Evolutionary conservation across 2,888 invertebrate species (phyloP).

Genomic region (Pollenia angustigena): DNA sequence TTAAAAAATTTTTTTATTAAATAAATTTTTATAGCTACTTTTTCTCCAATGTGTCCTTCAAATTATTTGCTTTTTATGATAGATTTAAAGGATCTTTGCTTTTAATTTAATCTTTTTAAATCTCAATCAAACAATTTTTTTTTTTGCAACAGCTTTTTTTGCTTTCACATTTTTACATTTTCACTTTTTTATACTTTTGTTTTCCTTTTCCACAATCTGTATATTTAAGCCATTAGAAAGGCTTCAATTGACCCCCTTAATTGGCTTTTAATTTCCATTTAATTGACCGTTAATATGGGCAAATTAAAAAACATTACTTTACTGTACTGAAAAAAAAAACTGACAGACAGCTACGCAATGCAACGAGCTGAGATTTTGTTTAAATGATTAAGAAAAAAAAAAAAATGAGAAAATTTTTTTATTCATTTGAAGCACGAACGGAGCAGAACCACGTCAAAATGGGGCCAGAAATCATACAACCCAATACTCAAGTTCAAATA

Average conservation of each 20-base stretch:
- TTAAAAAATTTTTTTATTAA: too few species aligned
- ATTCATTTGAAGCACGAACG: constrained; percentile 33
- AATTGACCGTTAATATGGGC: constrained; percentile 59
- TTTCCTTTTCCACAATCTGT: constrained; percentile 9
- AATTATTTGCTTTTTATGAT: too few species aligned
- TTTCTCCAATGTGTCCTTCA: too few species aligned
- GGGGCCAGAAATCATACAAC: constrained; percentile 14
- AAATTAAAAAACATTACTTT: constrained; percentile 49
- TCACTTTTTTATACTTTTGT: constrained; percentile 10
- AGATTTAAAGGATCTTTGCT: too few species aligned
- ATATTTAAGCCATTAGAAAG: constrained; percentile 50
- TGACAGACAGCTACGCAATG: not conserved
- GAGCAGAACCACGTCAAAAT: constrained; percentile 21
- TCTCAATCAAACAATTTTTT: too few species aligned
- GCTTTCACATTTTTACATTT: constrained; percentile 16
- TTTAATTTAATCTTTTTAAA: too few species aligned
- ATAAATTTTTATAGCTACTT: too few species aligned
- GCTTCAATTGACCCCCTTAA: constrained; percentile 49
- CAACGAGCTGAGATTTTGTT: constrained; percentile 41
- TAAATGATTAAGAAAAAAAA: constrained; percentile 5
- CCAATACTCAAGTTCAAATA: constrained; percentile 31
- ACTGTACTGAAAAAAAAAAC: not conserved
- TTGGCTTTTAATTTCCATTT: constrained; percentile 59
- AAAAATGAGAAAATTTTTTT: not conserved
- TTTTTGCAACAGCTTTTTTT: not conserved